Conservation (phyloP, 2,888 invertebrate genomes). For the Eupeodes latifasciatus region DNA sequence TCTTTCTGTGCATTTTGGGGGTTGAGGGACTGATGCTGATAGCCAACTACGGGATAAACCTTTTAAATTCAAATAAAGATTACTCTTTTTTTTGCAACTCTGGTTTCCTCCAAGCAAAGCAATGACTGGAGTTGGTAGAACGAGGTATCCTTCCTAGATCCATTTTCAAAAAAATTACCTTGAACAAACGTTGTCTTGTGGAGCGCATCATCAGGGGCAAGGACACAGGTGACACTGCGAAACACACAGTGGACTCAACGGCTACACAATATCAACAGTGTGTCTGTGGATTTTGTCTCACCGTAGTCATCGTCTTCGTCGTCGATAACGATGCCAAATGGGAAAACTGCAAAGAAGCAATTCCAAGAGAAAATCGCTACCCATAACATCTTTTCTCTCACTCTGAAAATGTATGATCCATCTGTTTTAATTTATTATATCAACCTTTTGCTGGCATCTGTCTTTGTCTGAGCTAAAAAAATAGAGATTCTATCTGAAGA, state of each 20-base stretch:
- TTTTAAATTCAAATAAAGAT: conserved; percentile 51
- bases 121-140: not conserved
- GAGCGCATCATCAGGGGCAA: not conserved
- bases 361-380: conserved; percentile 32
- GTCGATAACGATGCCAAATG: conserved; percentile 60
- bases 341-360: conserved; percentile 41
- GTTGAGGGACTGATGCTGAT: not conserved
- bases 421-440: conserved; percentile 67
- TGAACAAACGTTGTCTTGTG: conserved; percentile 16
- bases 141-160: not conserved
- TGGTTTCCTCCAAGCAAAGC: conserved; percentile 21
- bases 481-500: conserved; percentile 15
- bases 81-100: conserved; percentile 44
- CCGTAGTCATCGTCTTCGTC: not conserved
- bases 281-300: conserved; percentile 34
- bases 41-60: not conserved
- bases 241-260: conserved; percentile 12
- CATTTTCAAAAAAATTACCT: not conserved
- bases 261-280: conserved; percentile 11
- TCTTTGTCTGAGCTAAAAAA: conserved; percentile 29
- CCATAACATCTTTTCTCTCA: conserved; percentile 11
- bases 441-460: conserved; percentile 25
- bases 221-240: conserved; percentile 47
- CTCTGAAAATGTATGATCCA: conserved; percentile 61
- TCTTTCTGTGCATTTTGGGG: not conserved